These are phyloP conservation scores for Neocrepidodera transversa DNA, from an alignment of 2,888 invertebrate genomes.

Conservation along the genomic window DNA sequence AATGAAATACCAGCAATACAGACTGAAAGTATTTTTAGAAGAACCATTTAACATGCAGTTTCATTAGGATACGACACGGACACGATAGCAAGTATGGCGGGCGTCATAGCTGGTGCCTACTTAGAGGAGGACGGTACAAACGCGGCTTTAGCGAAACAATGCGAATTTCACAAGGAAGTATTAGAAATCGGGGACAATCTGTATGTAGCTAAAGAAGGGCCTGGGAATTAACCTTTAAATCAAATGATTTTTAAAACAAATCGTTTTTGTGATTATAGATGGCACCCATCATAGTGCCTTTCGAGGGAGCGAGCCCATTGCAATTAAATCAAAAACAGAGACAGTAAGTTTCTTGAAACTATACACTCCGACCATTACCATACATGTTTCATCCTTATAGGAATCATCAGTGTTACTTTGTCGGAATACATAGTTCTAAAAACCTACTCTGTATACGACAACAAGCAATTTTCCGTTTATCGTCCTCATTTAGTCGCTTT, in stretches of 20 bases:
- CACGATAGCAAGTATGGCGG: constrained; percentile 79
- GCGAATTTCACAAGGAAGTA: constrained; percentile 67
- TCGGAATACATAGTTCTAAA: too few relatives aligned
- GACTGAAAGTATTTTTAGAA: constrained; percentile 67
- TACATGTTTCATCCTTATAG: too few relatives aligned
- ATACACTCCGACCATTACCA: too few relatives aligned
- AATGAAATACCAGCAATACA: constrained; percentile 62
- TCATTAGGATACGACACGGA: constrained; percentile 79
- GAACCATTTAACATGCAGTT: constrained; percentile 74
- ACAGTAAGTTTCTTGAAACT: too few relatives aligned
- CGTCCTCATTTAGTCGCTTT: neutral
- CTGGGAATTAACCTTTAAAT: neutral
- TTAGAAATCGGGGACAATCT: constrained; percentile 64
- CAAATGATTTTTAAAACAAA: too few relatives aligned
- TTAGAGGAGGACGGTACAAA: constrained; percentile 67
- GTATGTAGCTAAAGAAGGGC: constrained; percentile 34
- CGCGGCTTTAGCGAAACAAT: constrained; percentile 63
- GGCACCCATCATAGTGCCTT: too few relatives aligned
- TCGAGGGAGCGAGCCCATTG: too few relatives aligned
- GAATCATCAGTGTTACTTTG: too few relatives aligned
- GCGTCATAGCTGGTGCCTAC: constrained; percentile 73
- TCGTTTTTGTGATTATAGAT: too few relatives aligned
- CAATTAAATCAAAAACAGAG: too few relatives aligned
- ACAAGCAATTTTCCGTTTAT: too few relatives aligned
- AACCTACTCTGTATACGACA: too few relatives aligned